phyloP scores from a whole-genome alignment of 2,888 invertebrate genomes.

The Abrostola tripartita region DNA sequence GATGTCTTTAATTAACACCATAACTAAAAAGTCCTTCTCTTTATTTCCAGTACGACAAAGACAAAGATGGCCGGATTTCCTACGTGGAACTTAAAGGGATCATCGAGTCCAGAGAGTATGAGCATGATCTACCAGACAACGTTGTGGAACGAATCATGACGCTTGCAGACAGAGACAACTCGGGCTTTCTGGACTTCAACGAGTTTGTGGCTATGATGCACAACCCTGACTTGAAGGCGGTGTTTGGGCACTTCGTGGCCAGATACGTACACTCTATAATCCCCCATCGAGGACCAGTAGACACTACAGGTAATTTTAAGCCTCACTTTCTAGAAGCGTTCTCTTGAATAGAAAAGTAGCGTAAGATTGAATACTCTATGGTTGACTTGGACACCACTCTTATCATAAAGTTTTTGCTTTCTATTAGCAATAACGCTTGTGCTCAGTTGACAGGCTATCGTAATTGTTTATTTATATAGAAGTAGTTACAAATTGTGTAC shows the following conservation, averaged over 20 bases:
- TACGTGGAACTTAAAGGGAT: slow-evolving; percentile 90
- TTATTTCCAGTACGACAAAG: slow-evolving; percentile 90
- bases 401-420: neutral
- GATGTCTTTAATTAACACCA: neutral
- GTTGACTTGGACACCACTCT: neutral
- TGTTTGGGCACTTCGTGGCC: slow-evolving; percentile 90
- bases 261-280: slow-evolving; percentile 89
- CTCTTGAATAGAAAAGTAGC: neutral
- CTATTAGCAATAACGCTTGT: neutral
- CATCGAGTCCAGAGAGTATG: slow-evolving; percentile 89
- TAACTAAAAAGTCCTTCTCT: neutral
- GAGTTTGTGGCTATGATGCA: slow-evolving; percentile 93
- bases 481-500: neutral
- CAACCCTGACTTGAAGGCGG: slow-evolving; percentile 88
- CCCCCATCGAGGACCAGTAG: slow-evolving; percentile 86
- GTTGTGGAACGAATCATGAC: slow-evolving; percentile 91
- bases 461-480: neutral
- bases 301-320: slow-evolving; percentile 76
- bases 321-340: slow-evolving; percentile 1
- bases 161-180: slow-evolving; percentile 89
- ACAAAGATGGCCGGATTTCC: slow-evolving; percentile 91
- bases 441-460: neutral
- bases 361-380: neutral
- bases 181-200: slow-evolving; percentile 91
- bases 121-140: slow-evolving; percentile 91